Conservation (phyloP, 2,113 vertebrate species). For the Hystrix brachyura region DNA sequence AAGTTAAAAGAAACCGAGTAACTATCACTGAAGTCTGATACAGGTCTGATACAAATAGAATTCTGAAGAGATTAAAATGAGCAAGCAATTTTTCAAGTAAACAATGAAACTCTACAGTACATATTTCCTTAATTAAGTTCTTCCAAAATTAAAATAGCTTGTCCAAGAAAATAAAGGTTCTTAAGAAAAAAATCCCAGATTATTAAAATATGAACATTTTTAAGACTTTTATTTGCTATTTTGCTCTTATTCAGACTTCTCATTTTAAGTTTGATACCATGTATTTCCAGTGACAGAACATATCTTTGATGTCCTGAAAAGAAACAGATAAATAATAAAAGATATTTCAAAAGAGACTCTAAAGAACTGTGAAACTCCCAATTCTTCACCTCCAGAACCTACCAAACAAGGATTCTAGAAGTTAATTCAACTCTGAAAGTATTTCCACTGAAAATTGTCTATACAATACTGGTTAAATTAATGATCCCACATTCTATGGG, state of each 20-base stretch:
- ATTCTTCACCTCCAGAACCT: no score
- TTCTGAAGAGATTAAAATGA: not conserved
- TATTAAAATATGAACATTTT: not conserved
- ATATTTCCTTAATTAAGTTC: constrained; percentile 3
- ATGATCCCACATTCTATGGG: not conserved
- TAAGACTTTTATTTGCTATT: not conserved
- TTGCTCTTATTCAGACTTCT: not conserved
- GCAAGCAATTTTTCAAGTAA: constrained; percentile 42
- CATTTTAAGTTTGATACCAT: not conserved
- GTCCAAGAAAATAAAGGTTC: not conserved
- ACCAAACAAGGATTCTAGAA: not conserved
- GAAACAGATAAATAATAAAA: constrained; percentile 17
- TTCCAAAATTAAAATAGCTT: not conserved
- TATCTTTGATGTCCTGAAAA: not conserved
- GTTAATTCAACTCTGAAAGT: not conserved
- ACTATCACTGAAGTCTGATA: not conserved
- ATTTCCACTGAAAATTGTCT: not conserved
- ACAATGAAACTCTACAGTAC: not conserved
- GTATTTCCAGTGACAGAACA: constrained; percentile 17
- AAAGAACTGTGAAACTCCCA: constrained; percentile 3
- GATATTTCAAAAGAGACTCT: not conserved
- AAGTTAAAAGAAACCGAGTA: not conserved
- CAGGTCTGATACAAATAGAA: not conserved
- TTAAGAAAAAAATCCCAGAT: constrained; percentile 12
- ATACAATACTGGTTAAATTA: not conserved